A percentile compares a stretch with the other conserved stretches of the same genome.
Evolutionary conservation across 2,888 invertebrate genomes (phyloP).

Genomic region (Hyposoter dolosus): DNA sequence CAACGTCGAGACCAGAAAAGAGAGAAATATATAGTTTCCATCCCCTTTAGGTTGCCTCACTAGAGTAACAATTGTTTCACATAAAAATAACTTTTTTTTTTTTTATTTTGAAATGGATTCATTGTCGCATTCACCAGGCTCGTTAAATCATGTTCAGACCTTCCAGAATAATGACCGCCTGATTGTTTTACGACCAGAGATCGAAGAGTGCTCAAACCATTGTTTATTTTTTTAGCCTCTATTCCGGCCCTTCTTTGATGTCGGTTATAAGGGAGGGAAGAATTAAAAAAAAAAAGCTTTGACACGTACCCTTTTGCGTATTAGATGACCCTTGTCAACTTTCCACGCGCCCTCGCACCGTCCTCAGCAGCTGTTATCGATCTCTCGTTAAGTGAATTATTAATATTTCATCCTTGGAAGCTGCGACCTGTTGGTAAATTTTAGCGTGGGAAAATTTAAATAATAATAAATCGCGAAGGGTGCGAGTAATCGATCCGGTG

Average conservation of each 20-base stretch:
- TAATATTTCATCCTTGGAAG: slow-evolving; percentile 11
- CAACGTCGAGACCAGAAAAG: not conserved
- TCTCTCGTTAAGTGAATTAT: slow-evolving; percentile 13
- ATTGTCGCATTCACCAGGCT: not conserved
- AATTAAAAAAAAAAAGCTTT: slow-evolving; percentile 25
- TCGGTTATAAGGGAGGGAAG: not conserved
- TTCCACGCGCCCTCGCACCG: not conserved
- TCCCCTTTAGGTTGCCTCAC: not conserved
- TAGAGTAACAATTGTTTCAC: not conserved
- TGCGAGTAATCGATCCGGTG: not conserved
- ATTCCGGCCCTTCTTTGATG: not conserved
- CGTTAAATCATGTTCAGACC: not conserved
- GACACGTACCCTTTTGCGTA: not conserved
- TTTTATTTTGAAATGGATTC: not conserved
- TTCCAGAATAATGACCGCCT: not conserved
- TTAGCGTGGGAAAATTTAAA: not conserved
- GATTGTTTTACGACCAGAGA: not conserved
- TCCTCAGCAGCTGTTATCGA: slow-evolving; percentile 32
- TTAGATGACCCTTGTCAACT: slow-evolving; percentile 35
- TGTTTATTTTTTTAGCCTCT: not conserved
- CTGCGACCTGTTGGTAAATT: not conserved
- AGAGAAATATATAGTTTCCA: not conserved
- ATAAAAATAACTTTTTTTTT: not conserved
- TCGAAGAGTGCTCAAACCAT: not conserved
- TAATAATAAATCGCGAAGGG: not conserved